Conservation (phyloP, 2,113 vertebrate species). For the Lichenostomus cassidix region DNA sequence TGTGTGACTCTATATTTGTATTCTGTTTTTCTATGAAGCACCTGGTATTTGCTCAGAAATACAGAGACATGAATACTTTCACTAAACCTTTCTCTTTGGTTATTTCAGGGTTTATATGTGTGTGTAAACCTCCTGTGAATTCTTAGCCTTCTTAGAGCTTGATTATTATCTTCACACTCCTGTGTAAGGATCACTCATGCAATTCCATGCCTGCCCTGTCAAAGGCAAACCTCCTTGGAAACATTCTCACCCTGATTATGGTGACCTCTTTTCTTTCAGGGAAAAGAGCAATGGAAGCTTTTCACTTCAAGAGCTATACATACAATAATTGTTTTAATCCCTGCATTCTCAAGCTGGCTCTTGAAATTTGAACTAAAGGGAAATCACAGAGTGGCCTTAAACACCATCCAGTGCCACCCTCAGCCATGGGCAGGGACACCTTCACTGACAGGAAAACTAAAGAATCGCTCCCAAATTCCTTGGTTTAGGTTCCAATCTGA, state of each 20-base stretch:
- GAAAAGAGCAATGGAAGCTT: not conserved
- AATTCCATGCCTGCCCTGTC: not conserved
- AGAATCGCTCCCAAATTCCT: not conserved
- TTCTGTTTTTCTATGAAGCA: not conserved
- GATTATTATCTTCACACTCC: not conserved
- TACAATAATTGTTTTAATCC: not conserved
- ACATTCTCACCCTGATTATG: conserved; percentile 21
- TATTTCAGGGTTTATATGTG: not conserved
- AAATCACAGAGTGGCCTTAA: not conserved
- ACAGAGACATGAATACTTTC: not conserved
- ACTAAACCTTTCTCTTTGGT: not conserved
- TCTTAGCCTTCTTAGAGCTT: not conserved
- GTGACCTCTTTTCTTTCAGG: conserved; percentile 16
- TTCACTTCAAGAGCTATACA: not conserved
- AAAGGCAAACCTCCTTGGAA: not conserved
- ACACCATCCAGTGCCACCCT: not conserved
- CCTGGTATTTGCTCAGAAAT: not conserved
- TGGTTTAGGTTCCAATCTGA: not conserved
- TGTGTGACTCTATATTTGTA: not conserved
- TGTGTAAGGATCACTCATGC: not conserved
- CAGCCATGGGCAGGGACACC: not conserved
- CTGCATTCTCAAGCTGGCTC: not conserved
- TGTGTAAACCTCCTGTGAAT: not conserved
- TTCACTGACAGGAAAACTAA: not conserved
- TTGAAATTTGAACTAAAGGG: not conserved